These are phyloP conservation scores for Ramphastos sulfuratus DNA, from an alignment of 2,113 vertebrate species.

Conservation along the genomic window DNA sequence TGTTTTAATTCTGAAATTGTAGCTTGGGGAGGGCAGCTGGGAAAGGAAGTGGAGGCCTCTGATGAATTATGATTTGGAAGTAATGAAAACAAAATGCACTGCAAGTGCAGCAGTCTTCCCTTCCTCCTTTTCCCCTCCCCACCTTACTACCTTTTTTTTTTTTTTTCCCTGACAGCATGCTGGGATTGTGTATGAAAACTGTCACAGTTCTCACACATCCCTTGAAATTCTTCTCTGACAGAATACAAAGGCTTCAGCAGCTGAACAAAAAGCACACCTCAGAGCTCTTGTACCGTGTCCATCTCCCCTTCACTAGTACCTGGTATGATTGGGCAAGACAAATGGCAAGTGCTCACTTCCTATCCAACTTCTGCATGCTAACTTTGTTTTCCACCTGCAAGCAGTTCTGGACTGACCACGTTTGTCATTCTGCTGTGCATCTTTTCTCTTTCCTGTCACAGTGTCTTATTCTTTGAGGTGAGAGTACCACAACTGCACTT, in stretches of 20 bases:
- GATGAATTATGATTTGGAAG: neutral
- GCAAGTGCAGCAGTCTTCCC: neutral
- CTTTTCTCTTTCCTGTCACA: neutral
- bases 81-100: neutral
- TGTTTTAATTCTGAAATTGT: neutral
- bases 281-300: neutral
- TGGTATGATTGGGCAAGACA: neutral
- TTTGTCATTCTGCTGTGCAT: conserved; percentile 8
- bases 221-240: neutral
- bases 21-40: neutral
- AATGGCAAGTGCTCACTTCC: neutral
- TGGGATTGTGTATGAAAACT: neutral
- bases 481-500: neutral
- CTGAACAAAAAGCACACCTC: neutral
- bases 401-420: neutral
- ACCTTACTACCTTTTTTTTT: too few relatives aligned
- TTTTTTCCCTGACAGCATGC: neutral
- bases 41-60: neutral
- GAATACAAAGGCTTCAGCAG: conserved; percentile 14
- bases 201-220: neutral
- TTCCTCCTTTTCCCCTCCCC: neutral
- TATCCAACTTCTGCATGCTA: neutral
- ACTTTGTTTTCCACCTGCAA: neutral
- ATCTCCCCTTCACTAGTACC: neutral
- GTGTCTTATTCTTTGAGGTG: neutral